These are phyloP conservation scores for Mesorhabditis sp. DNA, from an alignment of 2,888 invertebrate species.

Conservation along the genomic window DNA sequence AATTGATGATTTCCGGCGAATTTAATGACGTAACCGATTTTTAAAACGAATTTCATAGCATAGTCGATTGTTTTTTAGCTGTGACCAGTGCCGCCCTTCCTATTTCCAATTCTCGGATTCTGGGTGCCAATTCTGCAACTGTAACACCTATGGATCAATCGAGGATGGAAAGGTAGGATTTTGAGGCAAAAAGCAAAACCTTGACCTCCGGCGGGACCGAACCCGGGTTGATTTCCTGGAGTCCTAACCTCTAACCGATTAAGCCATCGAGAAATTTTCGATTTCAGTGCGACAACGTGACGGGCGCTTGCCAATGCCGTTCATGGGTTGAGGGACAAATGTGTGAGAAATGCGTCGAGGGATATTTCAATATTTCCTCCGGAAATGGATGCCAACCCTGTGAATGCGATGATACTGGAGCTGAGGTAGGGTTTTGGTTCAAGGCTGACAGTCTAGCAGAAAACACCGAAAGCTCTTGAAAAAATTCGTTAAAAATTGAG, in stretches of 20 bases:
- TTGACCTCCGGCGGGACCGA: not conserved
- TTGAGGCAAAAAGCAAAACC: not conserved
- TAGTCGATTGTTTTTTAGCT: constrained; percentile 21
- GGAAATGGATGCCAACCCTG: constrained; percentile 51
- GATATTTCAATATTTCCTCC: constrained; percentile 58
- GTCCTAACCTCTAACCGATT: not conserved
- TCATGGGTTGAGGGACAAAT: constrained; percentile 59
- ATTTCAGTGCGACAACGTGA: constrained; percentile 56
- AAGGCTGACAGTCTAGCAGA: not conserved
- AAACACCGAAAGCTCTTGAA: no score
- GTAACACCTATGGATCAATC: constrained; percentile 50
- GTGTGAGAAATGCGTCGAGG: constrained; percentile 60
- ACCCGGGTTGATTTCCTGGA: not conserved
- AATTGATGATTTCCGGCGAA: no score
- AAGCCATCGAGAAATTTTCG: not conserved
- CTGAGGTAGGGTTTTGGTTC: not conserved
- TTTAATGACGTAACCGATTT: no score
- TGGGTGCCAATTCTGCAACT: constrained; percentile 58
- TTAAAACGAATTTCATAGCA: no score
- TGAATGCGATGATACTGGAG: not conserved
- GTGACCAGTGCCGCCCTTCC: constrained; percentile 58
- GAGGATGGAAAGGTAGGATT: constrained; percentile 36
- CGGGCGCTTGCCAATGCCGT: constrained; percentile 61
- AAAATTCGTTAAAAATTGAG: no score
- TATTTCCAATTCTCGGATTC: constrained; percentile 56